phyloP scores from a whole-genome alignment of 2,113 vertebrate species.

The Rhodinocichla rosea region DNA sequence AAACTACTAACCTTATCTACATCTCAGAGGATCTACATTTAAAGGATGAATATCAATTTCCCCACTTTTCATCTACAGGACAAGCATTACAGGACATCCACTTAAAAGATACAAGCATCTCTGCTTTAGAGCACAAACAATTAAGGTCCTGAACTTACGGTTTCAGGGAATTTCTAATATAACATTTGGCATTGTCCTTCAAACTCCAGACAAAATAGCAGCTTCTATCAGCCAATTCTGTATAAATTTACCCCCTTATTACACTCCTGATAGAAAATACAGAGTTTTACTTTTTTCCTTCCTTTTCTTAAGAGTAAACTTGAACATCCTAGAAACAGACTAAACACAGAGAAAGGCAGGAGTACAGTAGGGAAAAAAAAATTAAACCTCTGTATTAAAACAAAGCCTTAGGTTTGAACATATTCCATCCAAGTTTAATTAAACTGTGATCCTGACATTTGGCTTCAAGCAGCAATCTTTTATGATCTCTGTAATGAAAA shows the following conservation, averaged over 20 bases:
- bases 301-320: not conserved
- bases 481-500: not conserved
- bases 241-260: not conserved
- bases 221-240: not conserved
- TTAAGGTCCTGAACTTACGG: not conserved
- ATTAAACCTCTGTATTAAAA: not conserved
- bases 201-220: not conserved
- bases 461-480: not conserved
- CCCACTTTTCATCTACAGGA: not conserved
- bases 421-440: not conserved
- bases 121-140: not conserved
- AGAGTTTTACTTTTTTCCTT: not conserved
- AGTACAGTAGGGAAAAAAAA: not conserved
- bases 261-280: not conserved
- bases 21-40: not conserved
- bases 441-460: not conserved
- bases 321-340: not conserved
- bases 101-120: not conserved
- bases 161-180: not conserved
- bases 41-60: not conserved
- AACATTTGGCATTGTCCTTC: not conserved
- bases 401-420: not conserved
- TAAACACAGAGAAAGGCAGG: not conserved
- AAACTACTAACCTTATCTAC: not conserved
- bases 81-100: not conserved